Conservation (phyloP, 2,888 invertebrate species). For the Halictus ligatus region DNA sequence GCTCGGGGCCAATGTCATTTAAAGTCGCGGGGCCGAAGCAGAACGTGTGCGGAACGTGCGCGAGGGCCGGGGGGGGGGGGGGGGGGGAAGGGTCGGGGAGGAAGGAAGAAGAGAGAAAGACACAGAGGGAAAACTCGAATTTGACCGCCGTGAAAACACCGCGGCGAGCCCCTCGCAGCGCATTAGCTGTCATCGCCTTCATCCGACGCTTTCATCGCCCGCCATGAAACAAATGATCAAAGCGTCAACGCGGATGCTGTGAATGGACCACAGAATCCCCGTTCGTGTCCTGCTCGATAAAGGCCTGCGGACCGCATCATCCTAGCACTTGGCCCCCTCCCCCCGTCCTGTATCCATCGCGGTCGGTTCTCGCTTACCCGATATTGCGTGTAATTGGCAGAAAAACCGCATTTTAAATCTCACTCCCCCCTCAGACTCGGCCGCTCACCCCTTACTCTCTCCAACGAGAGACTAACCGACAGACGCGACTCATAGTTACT, state of each 20-base stretch:
- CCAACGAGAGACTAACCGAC: neutral
- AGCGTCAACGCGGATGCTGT: slow-evolving; percentile 75
- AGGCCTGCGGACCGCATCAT: slow-evolving; percentile 58
- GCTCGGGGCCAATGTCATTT: slow-evolving; percentile 56
- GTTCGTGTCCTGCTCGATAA: slow-evolving; percentile 65
- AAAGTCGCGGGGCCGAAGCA: slow-evolving; percentile 57
- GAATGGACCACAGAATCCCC: slow-evolving; percentile 73
- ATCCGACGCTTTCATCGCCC: slow-evolving; percentile 72
- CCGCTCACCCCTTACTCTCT: neutral
- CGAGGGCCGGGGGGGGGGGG: too few relatives aligned
- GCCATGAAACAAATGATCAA: slow-evolving; percentile 78
- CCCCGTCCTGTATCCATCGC: slow-evolving; percentile 30
- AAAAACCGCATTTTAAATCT: slow-evolving; percentile 55
- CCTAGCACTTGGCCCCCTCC: slow-evolving; percentile 43
- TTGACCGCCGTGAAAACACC: slow-evolving; percentile 72
- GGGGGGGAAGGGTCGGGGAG: neutral
- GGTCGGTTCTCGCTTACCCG: slow-evolving; percentile 34
- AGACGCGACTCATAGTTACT: neutral
- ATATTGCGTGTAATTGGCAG: slow-evolving; percentile 56
- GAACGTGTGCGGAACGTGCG: neutral
- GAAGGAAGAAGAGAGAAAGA: slow-evolving; percentile 35
- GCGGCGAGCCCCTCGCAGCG: slow-evolving; percentile 69
- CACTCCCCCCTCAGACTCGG: slow-evolving; percentile 7
- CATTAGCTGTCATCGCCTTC: slow-evolving; percentile 74
- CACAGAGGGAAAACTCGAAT: slow-evolving; percentile 52